A percentile compares a stretch with the other conserved stretches of the same genome.
phyloP scores from a whole-genome alignment of 2,888 invertebrate species.

The Lasius fuliginosus region DNA sequence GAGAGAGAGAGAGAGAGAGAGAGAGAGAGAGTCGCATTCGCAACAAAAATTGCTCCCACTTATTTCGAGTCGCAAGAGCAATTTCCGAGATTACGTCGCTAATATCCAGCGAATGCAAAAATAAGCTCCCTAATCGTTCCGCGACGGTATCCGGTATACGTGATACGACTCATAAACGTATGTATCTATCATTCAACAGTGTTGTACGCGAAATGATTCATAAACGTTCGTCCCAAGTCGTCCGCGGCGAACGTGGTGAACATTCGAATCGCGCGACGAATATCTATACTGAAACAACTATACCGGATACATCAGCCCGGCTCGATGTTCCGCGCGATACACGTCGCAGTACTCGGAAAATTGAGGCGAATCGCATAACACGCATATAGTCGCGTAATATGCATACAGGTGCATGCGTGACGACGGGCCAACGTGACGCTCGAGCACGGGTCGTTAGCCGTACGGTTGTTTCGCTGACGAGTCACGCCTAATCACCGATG shows the following conservation, averaged over 20 bases:
- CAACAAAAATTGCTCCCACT: constrained; percentile 18
- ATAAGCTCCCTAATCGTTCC: constrained; percentile 1
- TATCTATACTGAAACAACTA: not conserved
- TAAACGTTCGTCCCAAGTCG: not conserved
- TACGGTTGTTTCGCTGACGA: constrained; percentile 77
- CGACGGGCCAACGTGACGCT: constrained; percentile 68
- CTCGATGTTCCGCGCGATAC: constrained; percentile 18
- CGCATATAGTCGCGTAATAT: constrained; percentile 65
- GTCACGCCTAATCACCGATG: constrained; percentile 79
- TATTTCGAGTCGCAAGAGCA: constrained; percentile 33
- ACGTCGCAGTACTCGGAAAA: constrained; percentile 53
- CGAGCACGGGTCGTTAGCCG: constrained; percentile 76
- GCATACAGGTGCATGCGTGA: constrained; percentile 71
- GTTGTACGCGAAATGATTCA: constrained; percentile 22
- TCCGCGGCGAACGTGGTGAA: not conserved
- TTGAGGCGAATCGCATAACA: constrained; percentile 59
- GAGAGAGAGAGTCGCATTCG: not conserved
- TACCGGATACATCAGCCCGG: not conserved
- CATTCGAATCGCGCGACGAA: constrained; percentile 1
- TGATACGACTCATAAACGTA: constrained; percentile 2
- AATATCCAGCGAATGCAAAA: not conserved
- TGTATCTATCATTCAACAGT: not conserved
- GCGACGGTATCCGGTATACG: not conserved
- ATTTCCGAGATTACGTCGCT: constrained; percentile 17
- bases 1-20: constrained; percentile 9